Percentiles rank a stretch among this genome's conserved stretches.
phyloP scores from a whole-genome alignment of 2,113 vertebrate species.

The Cariama cristata region DNA sequence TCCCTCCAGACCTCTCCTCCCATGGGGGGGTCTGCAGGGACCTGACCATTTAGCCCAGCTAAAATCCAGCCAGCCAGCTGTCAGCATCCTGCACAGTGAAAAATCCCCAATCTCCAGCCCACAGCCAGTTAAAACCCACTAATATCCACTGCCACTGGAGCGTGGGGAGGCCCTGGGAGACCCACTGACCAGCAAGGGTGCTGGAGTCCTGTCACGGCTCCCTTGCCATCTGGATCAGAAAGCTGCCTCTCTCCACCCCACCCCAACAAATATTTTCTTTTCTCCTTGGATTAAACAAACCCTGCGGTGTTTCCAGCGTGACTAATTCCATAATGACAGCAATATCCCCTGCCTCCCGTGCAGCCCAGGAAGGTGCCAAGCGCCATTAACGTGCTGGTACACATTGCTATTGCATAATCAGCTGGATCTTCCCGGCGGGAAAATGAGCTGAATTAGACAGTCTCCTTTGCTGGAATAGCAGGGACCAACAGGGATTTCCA shows the following conservation, averaged over 20 bases:
- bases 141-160: neutral
- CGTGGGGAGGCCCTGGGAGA: neutral
- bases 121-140: neutral
- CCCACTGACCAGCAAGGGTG: accelerated
- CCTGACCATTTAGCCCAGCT: neutral
- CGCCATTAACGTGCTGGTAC: constrained; percentile 38
- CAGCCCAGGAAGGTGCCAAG: constrained; percentile 53
- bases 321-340: constrained; percentile 60
- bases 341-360: constrained; percentile 49
- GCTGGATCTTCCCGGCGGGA: constrained; percentile 39
- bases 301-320: constrained; percentile 38
- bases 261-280: neutral
- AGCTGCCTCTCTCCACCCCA: neutral
- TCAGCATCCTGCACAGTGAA: accelerated
- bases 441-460: constrained; percentile 29
- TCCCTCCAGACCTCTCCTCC: neutral
- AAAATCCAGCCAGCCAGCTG: neutral
- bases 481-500: constrained; percentile 21
- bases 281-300: constrained; percentile 35
- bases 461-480: neutral
- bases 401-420: constrained; percentile 35
- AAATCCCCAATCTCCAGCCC: neutral
- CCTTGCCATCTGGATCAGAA: neutral
- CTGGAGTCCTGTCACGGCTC: neutral
- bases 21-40: neutral